phyloP scores from a whole-genome alignment of 2,797 vertebrate genomes.

The Phylloscopus collybita region DNA sequence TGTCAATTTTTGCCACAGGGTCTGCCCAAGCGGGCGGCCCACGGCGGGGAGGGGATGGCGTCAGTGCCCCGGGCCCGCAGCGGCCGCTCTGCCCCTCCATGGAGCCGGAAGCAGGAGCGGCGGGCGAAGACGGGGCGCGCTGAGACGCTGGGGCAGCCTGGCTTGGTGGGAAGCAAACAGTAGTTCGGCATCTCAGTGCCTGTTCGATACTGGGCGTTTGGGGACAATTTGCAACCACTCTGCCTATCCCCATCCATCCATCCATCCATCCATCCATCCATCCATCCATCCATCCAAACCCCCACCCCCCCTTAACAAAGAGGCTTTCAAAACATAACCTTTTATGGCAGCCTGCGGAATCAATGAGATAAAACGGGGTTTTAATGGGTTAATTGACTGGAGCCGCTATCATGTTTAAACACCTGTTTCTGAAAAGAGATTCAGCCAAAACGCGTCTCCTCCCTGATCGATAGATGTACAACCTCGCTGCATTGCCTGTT shows the following conservation, averaged over 20 bases:
- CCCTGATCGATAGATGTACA: conserved; percentile 67
- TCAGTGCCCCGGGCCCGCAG: background rate
- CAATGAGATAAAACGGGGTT: conserved; percentile 71
- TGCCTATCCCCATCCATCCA: background rate
- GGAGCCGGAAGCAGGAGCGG: background rate
- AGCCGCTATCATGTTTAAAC: conserved; percentile 78
- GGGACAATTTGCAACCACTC: background rate
- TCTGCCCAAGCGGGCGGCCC: background rate
- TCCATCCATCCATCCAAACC: background rate
- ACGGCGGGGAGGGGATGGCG: too few relatives aligned
- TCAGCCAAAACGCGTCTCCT: conserved; percentile 42
- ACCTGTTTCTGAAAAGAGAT: conserved; percentile 77
- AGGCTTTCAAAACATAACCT: conserved; percentile 24
- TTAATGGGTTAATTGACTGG: conserved; percentile 80
- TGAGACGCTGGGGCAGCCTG: background rate
- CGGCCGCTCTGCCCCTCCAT: background rate
- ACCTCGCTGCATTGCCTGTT: conserved; percentile 49
- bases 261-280: background rate
- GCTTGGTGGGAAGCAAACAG: background rate
- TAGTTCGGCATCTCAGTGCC: background rate
- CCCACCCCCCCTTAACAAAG: conserved; percentile 41
- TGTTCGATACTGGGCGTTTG: background rate
- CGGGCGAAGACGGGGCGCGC: background rate
- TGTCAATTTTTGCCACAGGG: background rate
- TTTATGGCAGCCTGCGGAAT: conserved; percentile 51